phyloP scores from a whole-genome alignment of 2,797 vertebrate genomes.

The Nothura maculosa region DNA sequence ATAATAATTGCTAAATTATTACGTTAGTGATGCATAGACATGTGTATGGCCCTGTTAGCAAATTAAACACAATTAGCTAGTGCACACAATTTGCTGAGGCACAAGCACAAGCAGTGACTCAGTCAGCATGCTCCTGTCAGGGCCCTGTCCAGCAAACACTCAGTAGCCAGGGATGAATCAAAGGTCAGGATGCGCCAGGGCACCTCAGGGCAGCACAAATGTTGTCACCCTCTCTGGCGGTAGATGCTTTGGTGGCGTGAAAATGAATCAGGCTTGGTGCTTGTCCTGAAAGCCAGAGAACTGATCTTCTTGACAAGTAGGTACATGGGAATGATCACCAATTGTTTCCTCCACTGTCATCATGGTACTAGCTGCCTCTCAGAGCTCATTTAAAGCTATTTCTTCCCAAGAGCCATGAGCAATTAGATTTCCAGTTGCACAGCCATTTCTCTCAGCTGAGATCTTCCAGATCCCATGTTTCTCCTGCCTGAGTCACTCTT shows the following conservation, averaged over 20 bases:
- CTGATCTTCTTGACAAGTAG: fast-evolving
- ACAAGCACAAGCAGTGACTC: background rate
- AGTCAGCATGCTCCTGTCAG: background rate
- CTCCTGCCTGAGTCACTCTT: fast-evolving
- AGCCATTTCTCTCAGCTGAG: background rate
- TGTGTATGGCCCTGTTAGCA: background rate
- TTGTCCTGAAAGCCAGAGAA: background rate
- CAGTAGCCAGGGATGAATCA: background rate
- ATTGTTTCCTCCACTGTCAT: background rate
- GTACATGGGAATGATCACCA: fast-evolving
- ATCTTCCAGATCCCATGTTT: background rate
- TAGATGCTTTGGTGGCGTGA: background rate
- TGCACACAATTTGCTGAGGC: background rate
- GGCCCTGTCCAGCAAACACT: fast-evolving
- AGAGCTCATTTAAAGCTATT: background rate
- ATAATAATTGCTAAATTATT: background rate
- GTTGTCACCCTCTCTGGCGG: background rate
- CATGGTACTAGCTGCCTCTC: background rate
- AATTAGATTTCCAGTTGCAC: background rate
- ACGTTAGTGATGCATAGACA: background rate
- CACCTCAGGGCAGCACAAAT: fast-evolving
- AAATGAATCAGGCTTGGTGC: background rate
- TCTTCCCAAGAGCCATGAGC: background rate
- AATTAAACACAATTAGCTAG: background rate
- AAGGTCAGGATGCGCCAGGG: background rate